phyloP scores from a whole-genome alignment of 2,797 vertebrate species.

The Danio kyathit region DNA sequence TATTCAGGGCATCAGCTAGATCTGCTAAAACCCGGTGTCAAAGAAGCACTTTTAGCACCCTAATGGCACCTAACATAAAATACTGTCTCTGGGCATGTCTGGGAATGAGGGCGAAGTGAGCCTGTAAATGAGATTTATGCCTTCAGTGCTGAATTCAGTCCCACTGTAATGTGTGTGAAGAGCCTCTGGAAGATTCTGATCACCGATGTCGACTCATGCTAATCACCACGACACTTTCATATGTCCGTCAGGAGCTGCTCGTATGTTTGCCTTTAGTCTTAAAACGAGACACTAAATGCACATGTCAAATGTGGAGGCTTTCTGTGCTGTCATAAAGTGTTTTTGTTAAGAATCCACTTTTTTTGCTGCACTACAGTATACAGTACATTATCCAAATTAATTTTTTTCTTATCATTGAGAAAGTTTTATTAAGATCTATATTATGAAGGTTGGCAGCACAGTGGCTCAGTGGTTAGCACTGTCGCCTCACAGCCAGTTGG shows the following conservation, averaged over 20 bases:
- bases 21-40: slow-evolving; percentile 1
- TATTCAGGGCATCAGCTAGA: neutral
- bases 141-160: slow-evolving; percentile 45
- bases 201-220: slow-evolving; percentile 49
- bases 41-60: slow-evolving; percentile 4
- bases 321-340: too few species aligned
- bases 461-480: too few species aligned
- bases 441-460: too few species aligned
- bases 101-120: slow-evolving; percentile 24
- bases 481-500: too few species aligned
- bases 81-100: slow-evolving; percentile 20
- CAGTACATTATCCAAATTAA: too few species aligned
- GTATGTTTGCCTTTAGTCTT: slow-evolving; percentile 34
- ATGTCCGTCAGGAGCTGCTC: slow-evolving; percentile 29
- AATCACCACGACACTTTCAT: slow-evolving; percentile 54
- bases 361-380: too few species aligned
- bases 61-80: slow-evolving; percentile 26
- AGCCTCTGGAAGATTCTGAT: slow-evolving; percentile 47
- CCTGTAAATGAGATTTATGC: slow-evolving; percentile 52
- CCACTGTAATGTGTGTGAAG: slow-evolving; percentile 43
- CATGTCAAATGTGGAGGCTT: too few species aligned
- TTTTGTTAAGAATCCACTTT: too few species aligned
- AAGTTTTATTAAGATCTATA: too few species aligned
- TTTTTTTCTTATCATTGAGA: too few species aligned
- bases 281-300: too few species aligned